These are phyloP conservation scores for Urophycis tenuis DNA, from an alignment of 2,797 vertebrate species.

Conservation along the genomic window DNA sequence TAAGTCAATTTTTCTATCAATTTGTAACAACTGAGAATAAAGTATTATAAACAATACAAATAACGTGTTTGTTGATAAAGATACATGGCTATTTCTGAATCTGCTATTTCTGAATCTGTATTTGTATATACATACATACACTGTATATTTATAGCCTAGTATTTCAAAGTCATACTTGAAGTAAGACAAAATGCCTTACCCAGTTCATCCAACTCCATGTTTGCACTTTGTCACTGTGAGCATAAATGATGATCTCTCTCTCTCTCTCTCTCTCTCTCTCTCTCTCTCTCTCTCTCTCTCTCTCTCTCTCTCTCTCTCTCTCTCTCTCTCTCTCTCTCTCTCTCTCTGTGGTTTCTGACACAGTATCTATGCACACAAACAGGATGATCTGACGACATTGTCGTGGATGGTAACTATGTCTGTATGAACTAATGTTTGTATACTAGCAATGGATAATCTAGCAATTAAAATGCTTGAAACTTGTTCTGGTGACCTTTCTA, in stretches of 20 bases:
- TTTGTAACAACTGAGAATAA: not conserved
- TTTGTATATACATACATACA: not conserved
- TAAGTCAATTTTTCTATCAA: not conserved
- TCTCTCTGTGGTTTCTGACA: not conserved
- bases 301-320: not conserved
- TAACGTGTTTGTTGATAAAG: not conserved
- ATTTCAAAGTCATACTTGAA: not conserved
- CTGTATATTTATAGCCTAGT: not conserved
- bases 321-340: not conserved
- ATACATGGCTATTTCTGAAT: not conserved
- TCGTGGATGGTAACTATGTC: not conserved
- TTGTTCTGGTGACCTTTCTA: no score
- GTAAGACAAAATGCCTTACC: slow-evolving; percentile 52
- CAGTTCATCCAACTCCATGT: slow-evolving; percentile 72
- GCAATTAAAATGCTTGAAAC: no score
- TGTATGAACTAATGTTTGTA: slow-evolving; percentile 2
- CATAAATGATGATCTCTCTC: not conserved
- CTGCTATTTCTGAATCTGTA: not conserved
- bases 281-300: not conserved
- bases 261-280: not conserved
- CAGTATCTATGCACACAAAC: not conserved
- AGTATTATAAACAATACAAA: not conserved
- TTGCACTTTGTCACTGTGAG: slow-evolving; percentile 13
- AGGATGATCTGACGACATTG: not conserved
- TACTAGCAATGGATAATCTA: no score